phyloP scores from a whole-genome alignment of 2,113 vertebrate genomes.

The Atherinomorus stipes region DNA sequence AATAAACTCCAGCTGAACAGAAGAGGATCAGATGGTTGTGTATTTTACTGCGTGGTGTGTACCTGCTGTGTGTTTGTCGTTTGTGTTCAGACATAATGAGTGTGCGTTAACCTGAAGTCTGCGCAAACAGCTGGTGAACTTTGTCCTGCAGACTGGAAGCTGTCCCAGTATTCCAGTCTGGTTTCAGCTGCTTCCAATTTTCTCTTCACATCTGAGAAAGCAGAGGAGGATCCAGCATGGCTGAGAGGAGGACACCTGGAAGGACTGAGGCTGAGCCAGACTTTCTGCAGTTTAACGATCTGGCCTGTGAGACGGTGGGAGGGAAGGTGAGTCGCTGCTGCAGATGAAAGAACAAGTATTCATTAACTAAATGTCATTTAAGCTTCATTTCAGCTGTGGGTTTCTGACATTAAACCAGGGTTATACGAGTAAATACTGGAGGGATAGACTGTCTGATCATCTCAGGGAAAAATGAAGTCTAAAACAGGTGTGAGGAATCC shows the following conservation, averaged over 20 bases:
- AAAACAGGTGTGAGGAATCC: too few relatives aligned
- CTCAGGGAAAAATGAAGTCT: too few relatives aligned
- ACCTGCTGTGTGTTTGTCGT: too few relatives aligned
- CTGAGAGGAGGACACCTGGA: conserved; percentile 35
- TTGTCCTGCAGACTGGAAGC: conserved; percentile 22
- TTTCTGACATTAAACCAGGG: too few relatives aligned
- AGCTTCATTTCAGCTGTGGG: neutral
- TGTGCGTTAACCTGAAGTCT: neutral
- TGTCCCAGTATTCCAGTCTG: too few relatives aligned
- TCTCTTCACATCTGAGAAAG: neutral
- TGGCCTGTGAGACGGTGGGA: conserved; percentile 77
- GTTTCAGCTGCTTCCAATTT: neutral
- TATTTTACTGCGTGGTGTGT: too few relatives aligned
- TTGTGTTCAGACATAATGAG: too few relatives aligned
- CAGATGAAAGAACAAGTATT: neutral
- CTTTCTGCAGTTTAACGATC: conserved; percentile 81
- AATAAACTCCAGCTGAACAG: too few relatives aligned
- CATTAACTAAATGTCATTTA: neutral
- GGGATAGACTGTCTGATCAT: too few relatives aligned
- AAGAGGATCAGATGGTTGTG: too few relatives aligned
- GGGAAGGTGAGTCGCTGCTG: conserved; percentile 74
- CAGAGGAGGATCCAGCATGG: conserved; percentile 21
- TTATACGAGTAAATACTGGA: too few relatives aligned
- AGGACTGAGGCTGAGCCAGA: conserved; percentile 41
- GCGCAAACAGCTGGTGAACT: conserved; percentile 46